Conservation (phyloP, 2,113 vertebrate species). For the Grallaria varia region DNA sequence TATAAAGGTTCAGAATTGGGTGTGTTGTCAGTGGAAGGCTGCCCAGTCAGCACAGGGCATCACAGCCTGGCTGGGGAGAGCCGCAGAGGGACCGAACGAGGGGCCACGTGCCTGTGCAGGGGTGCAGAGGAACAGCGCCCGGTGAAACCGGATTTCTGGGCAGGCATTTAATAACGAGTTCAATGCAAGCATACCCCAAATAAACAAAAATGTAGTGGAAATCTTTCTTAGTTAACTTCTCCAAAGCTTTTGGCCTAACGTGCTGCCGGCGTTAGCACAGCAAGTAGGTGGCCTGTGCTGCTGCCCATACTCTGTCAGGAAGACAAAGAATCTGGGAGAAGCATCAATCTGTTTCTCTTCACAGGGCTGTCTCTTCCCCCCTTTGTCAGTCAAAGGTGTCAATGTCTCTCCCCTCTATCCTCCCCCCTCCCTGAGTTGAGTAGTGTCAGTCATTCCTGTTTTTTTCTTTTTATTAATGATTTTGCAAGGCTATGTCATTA, state of each 20-base stretch:
- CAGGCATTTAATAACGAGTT: neutral
- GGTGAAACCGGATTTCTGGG: neutral
- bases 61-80: neutral
- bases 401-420: slow-evolving; percentile 72
- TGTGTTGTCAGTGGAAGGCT: neutral
- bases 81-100: fast-evolving
- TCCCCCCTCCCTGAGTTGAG: slow-evolving; percentile 71
- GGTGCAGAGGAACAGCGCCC: neutral
- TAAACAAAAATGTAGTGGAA: neutral
- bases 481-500: slow-evolving; percentile 82
- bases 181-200: neutral
- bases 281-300: slow-evolving; percentile 68
- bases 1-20: too few relatives aligned
- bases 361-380: slow-evolving; percentile 76
- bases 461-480: slow-evolving; percentile 84
- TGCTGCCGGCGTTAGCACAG: slow-evolving; percentile 43
- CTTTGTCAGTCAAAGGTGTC: slow-evolving; percentile 75
- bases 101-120: fast-evolving
- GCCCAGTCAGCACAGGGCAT: fast-evolving
- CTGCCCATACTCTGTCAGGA: slow-evolving; percentile 71
- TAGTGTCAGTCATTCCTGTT: slow-evolving; percentile 81
- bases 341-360: slow-evolving; percentile 81
- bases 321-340: slow-evolving; percentile 72
- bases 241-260: slow-evolving; percentile 60
- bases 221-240: slow-evolving; percentile 36